Base-by-base conservation (phyloP, 2,888 invertebrate genomes). In the Eucera pruinosa region DNA sequence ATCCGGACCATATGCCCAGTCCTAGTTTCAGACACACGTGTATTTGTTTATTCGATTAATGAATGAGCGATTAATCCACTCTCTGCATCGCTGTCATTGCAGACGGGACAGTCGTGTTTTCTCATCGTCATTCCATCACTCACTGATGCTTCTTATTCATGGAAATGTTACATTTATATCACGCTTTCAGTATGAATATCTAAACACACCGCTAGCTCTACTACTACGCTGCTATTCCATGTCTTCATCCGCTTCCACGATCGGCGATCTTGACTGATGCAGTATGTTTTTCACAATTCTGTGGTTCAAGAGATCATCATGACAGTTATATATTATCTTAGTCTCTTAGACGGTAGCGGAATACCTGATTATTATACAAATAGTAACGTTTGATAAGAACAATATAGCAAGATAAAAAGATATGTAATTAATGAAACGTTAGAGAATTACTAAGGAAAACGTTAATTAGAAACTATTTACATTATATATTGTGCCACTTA, bases 231-330 rank as follows among this genome's bases (percentile, higher is more conserved):
- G 76, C 76, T 80, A 78, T 68, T 54, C 57, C 73, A 85, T 85
- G 72, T 57, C 50, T 25, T 82, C 83, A 82, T 85, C 85, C 55
- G 85, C 85, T 84, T 83, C 78, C 71, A 82, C 61, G 25, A 65
- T 45, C 36, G 60, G 67, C 62, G 78, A 67, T 68, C 55, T 61
- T 64, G 39, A 48, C 54, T 39, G 33, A 80, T 65, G 67, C 72
- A 65, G 66, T 69, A 64, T 64, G 48, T 47, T 65, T 55, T 15
- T 70, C 25, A n/a, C 25, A 23, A 68, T 48, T 75, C 30, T 68
- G 45, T 58, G 43, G 20, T 68, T 52, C 47, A 27, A 66, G 41
- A 66, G 52, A 33, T 48, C 30, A 36, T 1, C n/a, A 41, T 43
- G 50, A 54, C 25, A 23, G 18, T 11, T 30, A 33, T 48, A 47